These are phyloP conservation scores for Pseudopipra pipra DNA, from an alignment of 2,113 vertebrate species.

Conservation along the genomic window DNA sequence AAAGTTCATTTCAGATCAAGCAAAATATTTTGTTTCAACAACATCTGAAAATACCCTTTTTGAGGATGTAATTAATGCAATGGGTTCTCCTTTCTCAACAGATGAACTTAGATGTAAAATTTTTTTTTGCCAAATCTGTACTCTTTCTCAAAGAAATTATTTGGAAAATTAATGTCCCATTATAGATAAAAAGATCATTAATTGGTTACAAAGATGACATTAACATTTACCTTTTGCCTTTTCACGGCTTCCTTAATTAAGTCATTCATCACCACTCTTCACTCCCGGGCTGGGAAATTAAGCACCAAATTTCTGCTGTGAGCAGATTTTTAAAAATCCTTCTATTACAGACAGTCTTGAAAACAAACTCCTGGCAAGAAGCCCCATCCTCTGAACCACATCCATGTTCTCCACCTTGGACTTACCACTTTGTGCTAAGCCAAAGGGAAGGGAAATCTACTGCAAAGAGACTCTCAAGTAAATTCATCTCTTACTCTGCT, in stretches of 20 bases:
- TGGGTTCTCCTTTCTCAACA: not conserved
- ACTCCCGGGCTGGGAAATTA: not conserved
- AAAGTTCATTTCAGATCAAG: not conserved
- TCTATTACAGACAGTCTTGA: not conserved
- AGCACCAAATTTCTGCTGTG: not conserved
- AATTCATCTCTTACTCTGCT: not conserved
- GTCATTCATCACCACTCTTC: not conserved
- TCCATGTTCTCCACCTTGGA: not conserved
- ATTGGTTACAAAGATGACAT: not conserved
- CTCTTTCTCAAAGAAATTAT: not conserved
- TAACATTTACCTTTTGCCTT: not conserved
- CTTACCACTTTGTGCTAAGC: not conserved
- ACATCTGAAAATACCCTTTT: not conserved
- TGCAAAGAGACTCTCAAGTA: not conserved
- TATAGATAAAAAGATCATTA: not conserved
- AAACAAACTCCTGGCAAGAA: not conserved
- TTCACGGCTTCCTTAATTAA: not conserved
- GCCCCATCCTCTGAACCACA: not conserved
- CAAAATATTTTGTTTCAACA: not conserved
- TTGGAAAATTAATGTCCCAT: not conserved
- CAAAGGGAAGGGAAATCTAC: not conserved
- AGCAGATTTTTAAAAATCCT: not conserved
- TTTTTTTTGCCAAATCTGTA: not conserved
- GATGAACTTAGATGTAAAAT: not conserved
- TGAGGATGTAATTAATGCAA: not conserved